These are phyloP conservation scores for Cephonodes hylas DNA, from an alignment of 2,888 invertebrate species.

Conservation along the genomic window DNA sequence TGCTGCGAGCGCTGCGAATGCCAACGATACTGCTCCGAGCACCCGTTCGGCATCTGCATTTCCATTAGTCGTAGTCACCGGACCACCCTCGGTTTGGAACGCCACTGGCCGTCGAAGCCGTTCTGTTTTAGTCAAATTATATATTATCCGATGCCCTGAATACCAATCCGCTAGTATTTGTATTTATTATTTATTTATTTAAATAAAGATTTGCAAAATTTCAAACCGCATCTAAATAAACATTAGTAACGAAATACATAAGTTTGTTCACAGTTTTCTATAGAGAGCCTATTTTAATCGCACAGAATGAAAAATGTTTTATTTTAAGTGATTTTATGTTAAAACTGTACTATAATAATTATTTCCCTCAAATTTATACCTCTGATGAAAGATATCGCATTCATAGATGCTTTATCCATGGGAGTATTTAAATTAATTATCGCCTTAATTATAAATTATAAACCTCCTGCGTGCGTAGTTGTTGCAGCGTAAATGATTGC, in stretches of 20 bases:
- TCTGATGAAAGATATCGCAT: no score
- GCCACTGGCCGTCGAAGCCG: conserved; percentile 69
- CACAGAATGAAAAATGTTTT: no score
- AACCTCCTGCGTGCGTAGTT: conserved; percentile 86
- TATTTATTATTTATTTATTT: no score
- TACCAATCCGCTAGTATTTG: not conserved
- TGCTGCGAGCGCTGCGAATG: conserved; percentile 70
- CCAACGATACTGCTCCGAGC: conserved; percentile 68
- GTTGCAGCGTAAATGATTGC: conserved; percentile 88
- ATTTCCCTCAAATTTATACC: no score
- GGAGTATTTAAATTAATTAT: not conserved
- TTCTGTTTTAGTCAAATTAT: conserved; percentile 38
- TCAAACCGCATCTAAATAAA: no score
- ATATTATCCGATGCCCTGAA: not conserved
- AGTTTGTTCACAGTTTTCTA: no score
- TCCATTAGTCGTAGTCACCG: conserved; percentile 36
- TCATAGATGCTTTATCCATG: no score
- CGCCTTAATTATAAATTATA: not conserved
- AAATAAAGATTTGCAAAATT: no score
- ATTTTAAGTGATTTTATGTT: no score
- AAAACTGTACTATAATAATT: no score
- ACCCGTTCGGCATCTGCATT: conserved; percentile 64
- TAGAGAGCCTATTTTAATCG: no score
- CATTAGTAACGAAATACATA: no score
- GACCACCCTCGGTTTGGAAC: conserved; percentile 63